Base-by-base conservation (phyloP, 2,797 vertebrate genomes). In the Strix occidentalis region DNA sequence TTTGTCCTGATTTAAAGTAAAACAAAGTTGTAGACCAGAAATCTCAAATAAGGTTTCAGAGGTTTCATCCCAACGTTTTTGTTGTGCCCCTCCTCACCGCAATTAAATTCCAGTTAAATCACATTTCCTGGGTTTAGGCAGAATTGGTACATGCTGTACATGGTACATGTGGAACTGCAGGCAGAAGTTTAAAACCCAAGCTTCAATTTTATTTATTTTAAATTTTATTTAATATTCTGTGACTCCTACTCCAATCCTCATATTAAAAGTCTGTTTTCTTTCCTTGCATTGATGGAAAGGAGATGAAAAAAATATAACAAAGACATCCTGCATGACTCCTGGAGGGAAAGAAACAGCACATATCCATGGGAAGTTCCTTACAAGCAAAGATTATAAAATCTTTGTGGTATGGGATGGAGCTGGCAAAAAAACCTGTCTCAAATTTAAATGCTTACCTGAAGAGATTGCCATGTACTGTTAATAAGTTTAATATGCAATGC, bases 51-150 rank as follows among this genome's bases (percentile, higher is more conserved):
- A 58, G 2, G 4, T 61, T 82, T 82, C 16, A 54, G 10, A 3
- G 14, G 50, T 69, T 87, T 75, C 7, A 65, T 37, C 9, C 11
- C 9, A 28, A 10, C 1, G 1, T 13, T 83, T 71, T 35, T 72
- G 5, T 54, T 70, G 2, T n/a, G 4, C 21, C 1, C 5, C 7
- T 4, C 6, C 6, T 75, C 31, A 56, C 10, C 25, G 9, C 1
- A 1, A 69, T 11, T 64, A 43, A 60, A 41, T 37, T 29, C 24
- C 24, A 61, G 8, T 24, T 57, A 85, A 89, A 50, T 28, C 2
- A 4, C 10, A 21, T 56, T 45, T 61, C 10, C 19, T 39, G 14
- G 6, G 3, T 48, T 69, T 65, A 46, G n/a, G 11, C 15, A 57
- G 20, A 92, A 45, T 6, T 35, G 1, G 10, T 57, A 45, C 12